phyloP scores from a whole-genome alignment of 2,888 invertebrate species.

The Melitaea athalia region DNA sequence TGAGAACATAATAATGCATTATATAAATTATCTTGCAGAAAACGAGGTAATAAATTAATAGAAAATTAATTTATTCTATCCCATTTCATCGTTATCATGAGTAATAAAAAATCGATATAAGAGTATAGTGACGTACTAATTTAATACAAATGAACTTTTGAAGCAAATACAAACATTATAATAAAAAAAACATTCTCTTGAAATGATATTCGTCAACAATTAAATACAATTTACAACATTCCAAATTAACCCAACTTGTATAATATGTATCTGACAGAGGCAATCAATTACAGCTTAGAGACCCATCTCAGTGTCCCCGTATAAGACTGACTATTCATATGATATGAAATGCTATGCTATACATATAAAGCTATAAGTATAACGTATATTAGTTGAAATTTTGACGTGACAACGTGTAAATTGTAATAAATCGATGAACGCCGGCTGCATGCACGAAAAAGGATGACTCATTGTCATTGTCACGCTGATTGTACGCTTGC shows the following conservation, averaged over 20 bases:
- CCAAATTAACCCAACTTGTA: constrained; percentile 28
- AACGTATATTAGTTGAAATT: neutral
- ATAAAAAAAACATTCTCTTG: constrained; percentile 8
- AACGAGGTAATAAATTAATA: too few relatives aligned
- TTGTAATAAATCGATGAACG: too few relatives aligned
- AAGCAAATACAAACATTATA: neutral
- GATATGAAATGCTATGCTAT: constrained; percentile 2
- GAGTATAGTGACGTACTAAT: neutral
- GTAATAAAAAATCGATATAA: neutral
- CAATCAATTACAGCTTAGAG: constrained; percentile 20
- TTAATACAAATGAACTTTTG: neutral
- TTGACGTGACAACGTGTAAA: too few relatives aligned
- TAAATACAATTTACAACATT: constrained; percentile 30
- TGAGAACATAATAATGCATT: too few relatives aligned
- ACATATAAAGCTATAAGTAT: neutral
- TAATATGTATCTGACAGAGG: constrained; percentile 24
- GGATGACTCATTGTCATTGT: too few relatives aligned
- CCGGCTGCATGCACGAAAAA: too few relatives aligned
- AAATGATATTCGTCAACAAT: constrained; percentile 25
- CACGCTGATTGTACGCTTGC: too few relatives aligned
- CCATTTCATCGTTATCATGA: too few relatives aligned
- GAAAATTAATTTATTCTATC: too few relatives aligned
- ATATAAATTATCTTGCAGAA: too few relatives aligned
- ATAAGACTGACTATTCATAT: neutral
- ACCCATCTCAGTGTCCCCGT: constrained; percentile 11